Evolutionary conservation across 92 coral and sea anemone genomes (phyloP), one percentile per base, ranked within the genome.

Genomic region (Porites rus): DNA sequence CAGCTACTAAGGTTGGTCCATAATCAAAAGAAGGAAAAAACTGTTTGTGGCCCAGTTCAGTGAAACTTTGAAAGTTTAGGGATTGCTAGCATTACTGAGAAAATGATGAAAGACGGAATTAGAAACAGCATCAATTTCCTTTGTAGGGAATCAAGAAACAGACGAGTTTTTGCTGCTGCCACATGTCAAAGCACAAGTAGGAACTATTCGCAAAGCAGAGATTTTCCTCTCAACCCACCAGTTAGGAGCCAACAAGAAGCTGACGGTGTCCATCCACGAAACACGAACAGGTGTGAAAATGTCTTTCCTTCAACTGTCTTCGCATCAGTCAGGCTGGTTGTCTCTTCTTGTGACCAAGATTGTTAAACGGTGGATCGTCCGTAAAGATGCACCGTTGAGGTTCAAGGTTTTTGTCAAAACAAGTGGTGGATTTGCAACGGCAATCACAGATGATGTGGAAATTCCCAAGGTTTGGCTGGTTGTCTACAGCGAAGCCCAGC

Each of bases 291-390:
- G 74, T 16, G 59, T 64, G 28, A 80, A 80, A 63, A 60, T 87
- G 58, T 63, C 76, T 25, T 80, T 86, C 10, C 75, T 69, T 14
- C 22, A 51, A 24, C 56, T 87, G 71, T 18, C 74, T 72, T 53
- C 75, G 38, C 51, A 71, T 13, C 59, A 50, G 60, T 87, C 90
- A 6, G 90, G 80, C 56, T 87, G 90, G 90, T 22, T 74, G 50
- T 16, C 7, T 20, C 38, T 74, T 52, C 14, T 43, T 8, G 78
- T 56, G 25, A 53, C 64, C 31, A 52, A 12, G n/a, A 11, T 74
- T 31, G 7, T 51, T 7, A 52, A 53, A 10, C 63, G 8, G 64
- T 74, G 78, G 78, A 74, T 51, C 6, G 7, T 65, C 22, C 78
- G 38, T 7, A 38, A 21, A 20, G 17, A 74, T 25, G 58, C 78